phyloP scores from a whole-genome alignment of 2,113 vertebrate species.

The Antechinus flavipes region DNA sequence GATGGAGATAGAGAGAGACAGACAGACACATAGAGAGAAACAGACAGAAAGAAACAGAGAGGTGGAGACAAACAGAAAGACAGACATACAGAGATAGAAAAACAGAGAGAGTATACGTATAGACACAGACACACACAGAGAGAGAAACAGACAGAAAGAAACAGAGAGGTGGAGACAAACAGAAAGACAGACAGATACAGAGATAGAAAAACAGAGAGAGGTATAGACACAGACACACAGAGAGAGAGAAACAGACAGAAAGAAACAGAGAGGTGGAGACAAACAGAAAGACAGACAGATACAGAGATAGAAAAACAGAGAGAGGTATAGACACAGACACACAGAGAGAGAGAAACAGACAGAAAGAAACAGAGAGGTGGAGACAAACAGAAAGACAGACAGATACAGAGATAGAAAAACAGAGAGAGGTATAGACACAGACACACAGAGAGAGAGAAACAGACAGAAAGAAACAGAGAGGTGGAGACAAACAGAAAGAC shows the following conservation, averaged over 20 bases:
- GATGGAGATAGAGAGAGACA: too few species aligned
- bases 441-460: too few species aligned
- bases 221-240: not conserved
- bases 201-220: too few species aligned
- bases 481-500: not conserved
- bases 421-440: too few species aligned
- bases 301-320: rapidly evolving
- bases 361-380: too few species aligned
- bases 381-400: too few species aligned
- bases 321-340: not conserved
- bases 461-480: not conserved
- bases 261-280: not conserved
- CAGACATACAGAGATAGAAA: too few species aligned
- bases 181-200: not conserved
- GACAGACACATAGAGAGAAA: too few species aligned
- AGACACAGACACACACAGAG: not conserved
- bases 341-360: not conserved
- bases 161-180: not conserved
- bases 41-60: too few species aligned
- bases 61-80: too few species aligned
- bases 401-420: too few species aligned
- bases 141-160: not conserved
- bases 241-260: not conserved
- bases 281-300: not conserved
- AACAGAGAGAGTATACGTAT: too few species aligned